Percentiles rank a stretch among this genome's conserved stretches.
phyloP scores from a whole-genome alignment of 2,113 vertebrate genomes.

The Thunnus thynnus region DNA sequence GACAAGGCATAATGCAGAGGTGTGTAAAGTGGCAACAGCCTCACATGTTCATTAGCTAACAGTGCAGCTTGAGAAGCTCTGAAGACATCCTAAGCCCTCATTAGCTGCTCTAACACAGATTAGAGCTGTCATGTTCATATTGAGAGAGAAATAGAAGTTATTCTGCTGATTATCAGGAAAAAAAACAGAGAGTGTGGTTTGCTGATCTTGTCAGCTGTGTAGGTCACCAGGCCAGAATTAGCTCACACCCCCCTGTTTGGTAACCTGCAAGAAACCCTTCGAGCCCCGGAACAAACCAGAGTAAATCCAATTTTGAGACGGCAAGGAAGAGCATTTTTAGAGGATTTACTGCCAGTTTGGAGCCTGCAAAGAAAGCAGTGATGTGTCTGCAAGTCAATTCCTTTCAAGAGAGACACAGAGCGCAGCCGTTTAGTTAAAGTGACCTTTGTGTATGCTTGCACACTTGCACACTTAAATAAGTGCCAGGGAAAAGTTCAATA shows the following conservation, averaged over 20 bases:
- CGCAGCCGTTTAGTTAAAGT: slow-evolving; percentile 5
- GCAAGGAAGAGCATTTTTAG: background rate
- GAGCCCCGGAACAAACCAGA: slow-evolving; percentile 16
- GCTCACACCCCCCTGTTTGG: background rate
- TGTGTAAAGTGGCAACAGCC: background rate
- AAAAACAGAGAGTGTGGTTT: background rate
- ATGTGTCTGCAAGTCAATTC: background rate
- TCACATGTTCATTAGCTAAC: slow-evolving; percentile 10
- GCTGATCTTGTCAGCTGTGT: slow-evolving; percentile 9
- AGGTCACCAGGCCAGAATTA: slow-evolving; percentile 2
- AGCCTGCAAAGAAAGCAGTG: slow-evolving; percentile 1
- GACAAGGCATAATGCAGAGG: background rate
- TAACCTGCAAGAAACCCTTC: background rate
- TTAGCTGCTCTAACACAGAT: background rate
- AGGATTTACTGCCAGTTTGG: slow-evolving; percentile 21
- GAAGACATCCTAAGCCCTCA: slow-evolving; percentile 14
- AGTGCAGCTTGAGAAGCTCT: background rate
- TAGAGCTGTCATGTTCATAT: background rate
- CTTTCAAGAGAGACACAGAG: slow-evolving; percentile 16
- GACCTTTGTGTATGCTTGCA: background rate
- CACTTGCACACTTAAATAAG: background rate
- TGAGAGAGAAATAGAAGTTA: background rate
- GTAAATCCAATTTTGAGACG: slow-evolving; percentile 22
- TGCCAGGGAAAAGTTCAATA: background rate
- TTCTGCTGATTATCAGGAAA: slow-evolving; percentile 1